Percentiles rank a stretch among this genome's conserved stretches.
These are phyloP conservation scores for Heterodera schachtii DNA, from an alignment of 1,140 invertebrate genomes.

Conservation along the genomic window DNA sequence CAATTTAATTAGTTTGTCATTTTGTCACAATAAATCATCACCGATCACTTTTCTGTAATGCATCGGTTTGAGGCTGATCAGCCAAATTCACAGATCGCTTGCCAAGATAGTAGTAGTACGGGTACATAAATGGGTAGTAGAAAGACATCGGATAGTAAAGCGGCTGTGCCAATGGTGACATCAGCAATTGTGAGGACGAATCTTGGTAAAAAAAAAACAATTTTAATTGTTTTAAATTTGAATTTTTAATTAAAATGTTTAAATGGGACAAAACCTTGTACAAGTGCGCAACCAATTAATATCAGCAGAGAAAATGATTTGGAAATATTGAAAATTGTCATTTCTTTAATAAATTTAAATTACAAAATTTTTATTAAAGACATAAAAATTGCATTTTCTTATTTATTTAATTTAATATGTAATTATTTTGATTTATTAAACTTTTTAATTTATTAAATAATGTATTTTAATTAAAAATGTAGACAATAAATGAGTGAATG, in stretches of 20 bases:
- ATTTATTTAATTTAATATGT: too few species aligned
- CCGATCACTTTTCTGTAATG: not conserved
- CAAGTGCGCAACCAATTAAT: not conserved
- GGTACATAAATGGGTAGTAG: constrained; percentile 3
- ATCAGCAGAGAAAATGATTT: not conserved
- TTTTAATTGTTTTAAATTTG: not conserved
- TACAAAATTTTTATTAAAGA: too few species aligned
- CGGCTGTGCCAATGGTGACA: not conserved
- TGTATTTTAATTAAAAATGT: too few species aligned
- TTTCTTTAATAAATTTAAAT: too few species aligned
- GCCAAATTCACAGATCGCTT: not conserved
- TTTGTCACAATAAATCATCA: not conserved
- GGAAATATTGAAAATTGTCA: not conserved
- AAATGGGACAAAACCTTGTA: not conserved
- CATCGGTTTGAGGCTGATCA: not conserved
- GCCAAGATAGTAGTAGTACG: constrained; percentile 5
- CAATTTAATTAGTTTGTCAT: too few species aligned
- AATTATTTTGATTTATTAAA: too few species aligned
- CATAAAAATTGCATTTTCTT: too few species aligned
- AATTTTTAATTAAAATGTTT: not conserved
- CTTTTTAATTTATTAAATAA: too few species aligned
- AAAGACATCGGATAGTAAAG: not conserved
- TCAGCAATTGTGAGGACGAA: not conserved
- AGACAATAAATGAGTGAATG: too few species aligned
- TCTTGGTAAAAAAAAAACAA: not conserved